Conservation (phyloP, 2,888 invertebrate species). For the Ernsta delagoae region DNA sequence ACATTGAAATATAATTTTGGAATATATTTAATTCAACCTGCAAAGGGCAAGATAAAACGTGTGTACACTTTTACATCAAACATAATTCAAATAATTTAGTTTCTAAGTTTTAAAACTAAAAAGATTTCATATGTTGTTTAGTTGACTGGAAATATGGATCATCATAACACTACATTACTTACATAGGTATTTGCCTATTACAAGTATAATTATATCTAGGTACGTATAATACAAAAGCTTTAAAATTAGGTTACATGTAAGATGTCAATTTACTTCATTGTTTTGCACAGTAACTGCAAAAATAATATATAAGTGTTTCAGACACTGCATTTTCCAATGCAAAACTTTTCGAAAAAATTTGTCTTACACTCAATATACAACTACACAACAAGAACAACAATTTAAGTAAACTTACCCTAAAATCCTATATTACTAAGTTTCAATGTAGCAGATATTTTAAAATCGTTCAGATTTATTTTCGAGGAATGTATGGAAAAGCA, state of each 20-base stretch:
- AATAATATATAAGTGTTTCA: not conserved
- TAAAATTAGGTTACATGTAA: not conserved
- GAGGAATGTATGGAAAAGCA: too few species aligned
- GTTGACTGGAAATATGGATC: not conserved
- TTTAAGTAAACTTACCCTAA: not conserved
- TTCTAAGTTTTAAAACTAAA: too few species aligned
- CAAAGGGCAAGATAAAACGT: not conserved
- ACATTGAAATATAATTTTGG: not conserved
- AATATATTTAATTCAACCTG: not conserved
- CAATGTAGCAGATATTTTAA: too few species aligned
- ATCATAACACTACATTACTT: too few species aligned
- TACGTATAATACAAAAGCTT: not conserved
- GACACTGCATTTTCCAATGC: not conserved
- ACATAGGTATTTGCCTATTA: too few species aligned
- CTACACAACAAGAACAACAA: constrained; percentile 12
- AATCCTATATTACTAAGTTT: not conserved
- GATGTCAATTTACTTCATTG: not conserved
- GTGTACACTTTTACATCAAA: not conserved
- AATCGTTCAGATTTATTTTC: too few species aligned
- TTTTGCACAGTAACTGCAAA: not conserved
- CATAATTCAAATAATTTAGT: too few species aligned
- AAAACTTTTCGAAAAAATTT: not conserved
- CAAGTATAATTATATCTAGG: too few species aligned
- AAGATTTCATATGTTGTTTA: not conserved
- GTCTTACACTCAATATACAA: constrained; percentile 4